These are phyloP conservation scores for Magallana ariakensis DNA, from an alignment of 1,140 invertebrate genomes.

Conservation along the genomic window DNA sequence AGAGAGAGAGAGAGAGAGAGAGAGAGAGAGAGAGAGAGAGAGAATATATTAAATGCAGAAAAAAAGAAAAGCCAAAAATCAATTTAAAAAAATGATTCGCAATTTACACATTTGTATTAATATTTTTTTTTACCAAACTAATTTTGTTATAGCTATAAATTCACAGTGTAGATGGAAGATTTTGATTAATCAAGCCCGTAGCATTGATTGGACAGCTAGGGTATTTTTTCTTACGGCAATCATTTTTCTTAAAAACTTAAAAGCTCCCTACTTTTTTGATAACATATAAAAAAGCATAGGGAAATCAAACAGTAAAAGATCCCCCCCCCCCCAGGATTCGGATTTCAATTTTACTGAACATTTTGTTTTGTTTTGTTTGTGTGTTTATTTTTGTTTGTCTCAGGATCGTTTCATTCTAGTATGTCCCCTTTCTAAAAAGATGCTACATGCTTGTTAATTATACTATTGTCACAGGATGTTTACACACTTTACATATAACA, in stretches of 20 bases:
- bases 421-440: too few species aligned
- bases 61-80: background rate
- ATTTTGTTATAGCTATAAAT: background rate
- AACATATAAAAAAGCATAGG: background rate
- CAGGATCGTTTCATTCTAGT: too few species aligned
- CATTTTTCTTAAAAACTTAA: too few species aligned
- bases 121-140: background rate
- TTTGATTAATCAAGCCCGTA: too few species aligned
- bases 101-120: background rate
- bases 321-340: too few species aligned
- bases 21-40: background rate
- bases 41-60: background rate
- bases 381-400: too few species aligned
- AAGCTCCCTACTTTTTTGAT: background rate
- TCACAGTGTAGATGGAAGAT: background rate
- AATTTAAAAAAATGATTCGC: background rate
- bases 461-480: background rate
- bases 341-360: too few species aligned
- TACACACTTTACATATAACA: too few species aligned
- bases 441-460: background rate
- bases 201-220: background rate
- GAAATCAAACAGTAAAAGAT: too few species aligned
- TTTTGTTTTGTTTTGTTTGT: too few species aligned
- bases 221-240: background rate
- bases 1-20: background rate